phyloP scores from a whole-genome alignment of 2,797 vertebrate species.

The Anguilla obscura region DNA sequence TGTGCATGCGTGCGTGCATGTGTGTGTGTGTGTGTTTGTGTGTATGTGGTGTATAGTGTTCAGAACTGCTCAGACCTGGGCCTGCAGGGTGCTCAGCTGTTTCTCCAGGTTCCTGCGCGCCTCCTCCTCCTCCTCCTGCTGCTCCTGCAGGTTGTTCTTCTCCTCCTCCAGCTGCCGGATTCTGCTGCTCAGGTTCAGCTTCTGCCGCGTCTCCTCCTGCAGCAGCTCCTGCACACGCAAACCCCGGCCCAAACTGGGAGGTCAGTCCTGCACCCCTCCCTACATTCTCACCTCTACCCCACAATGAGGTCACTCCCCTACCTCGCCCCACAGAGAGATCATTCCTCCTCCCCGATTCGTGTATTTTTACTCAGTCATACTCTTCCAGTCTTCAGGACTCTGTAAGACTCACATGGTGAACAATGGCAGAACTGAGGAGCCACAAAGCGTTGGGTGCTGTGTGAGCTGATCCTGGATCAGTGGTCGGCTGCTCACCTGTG shows the following conservation, averaged over 20 bases:
- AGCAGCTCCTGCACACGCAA: conserved; percentile 80
- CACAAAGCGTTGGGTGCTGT: neutral
- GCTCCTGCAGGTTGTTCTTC: conserved; percentile 88
- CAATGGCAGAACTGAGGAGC: neutral
- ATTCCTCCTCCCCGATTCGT: neutral
- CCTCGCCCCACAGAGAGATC: neutral
- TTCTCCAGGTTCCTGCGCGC: conserved; percentile 89
- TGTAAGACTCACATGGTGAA: neutral
- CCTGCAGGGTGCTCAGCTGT: conserved; percentile 83
- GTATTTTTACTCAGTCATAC: neutral
- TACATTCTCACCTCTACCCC: neutral
- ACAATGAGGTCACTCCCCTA: neutral
- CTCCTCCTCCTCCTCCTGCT: conserved; percentile 97
- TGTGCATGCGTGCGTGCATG: neutral
- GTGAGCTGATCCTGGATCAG: conserved; percentile 4
- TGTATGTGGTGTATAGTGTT: neutral
- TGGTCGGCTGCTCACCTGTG: conserved; percentile 69
- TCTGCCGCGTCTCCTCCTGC: conserved; percentile 96
- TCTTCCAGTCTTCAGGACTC: neutral
- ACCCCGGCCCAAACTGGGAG: conserved; percentile 1
- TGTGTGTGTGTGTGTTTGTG: neutral
- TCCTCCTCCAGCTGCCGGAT: conserved; percentile 95
- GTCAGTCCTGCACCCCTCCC: neutral
- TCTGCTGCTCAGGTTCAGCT: conserved; percentile 89
- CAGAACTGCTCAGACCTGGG: conserved; percentile 76